These are phyloP conservation scores for Vesta saturnalis DNA, from an alignment of 2,888 invertebrate species.

Conservation along the genomic window DNA sequence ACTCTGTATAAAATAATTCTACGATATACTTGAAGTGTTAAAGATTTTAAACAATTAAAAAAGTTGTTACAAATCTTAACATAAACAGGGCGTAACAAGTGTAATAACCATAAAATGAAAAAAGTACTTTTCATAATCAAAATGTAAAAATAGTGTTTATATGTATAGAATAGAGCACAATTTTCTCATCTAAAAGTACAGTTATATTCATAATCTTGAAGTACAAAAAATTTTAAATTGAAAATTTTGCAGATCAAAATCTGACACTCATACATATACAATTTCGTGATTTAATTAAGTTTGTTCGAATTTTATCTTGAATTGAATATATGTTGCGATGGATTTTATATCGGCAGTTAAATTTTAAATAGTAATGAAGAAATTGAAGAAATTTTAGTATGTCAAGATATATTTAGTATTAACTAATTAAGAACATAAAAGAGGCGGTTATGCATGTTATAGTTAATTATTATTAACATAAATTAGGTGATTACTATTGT, in stretches of 20 bases:
- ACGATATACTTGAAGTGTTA: too few species aligned
- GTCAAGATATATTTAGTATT: background rate
- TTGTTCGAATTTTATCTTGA: too few species aligned
- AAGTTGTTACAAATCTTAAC: too few species aligned
- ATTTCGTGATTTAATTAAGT: too few species aligned
- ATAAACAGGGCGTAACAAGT: too few species aligned
- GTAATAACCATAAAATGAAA: too few species aligned
- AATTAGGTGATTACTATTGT: slow-evolving; percentile 2
- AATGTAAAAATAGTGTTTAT: too few species aligned
- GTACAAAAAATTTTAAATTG: background rate
- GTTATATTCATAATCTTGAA: background rate
- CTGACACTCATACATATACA: background rate
- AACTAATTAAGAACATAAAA: slow-evolving; percentile 6
- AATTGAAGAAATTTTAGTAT: background rate
- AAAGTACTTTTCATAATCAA: too few species aligned
- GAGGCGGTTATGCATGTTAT: background rate
- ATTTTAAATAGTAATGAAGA: background rate
- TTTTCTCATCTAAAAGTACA: background rate
- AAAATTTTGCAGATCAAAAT: background rate
- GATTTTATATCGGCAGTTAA: background rate
- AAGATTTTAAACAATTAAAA: too few species aligned
- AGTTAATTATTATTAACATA: slow-evolving; percentile 7
- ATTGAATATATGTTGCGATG: too few species aligned
- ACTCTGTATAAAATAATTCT: too few species aligned
- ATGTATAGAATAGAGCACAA: too few species aligned